These are phyloP conservation scores for Neolamprologus sp. DNA, from an alignment of 2,113 vertebrate species.

Conservation along the genomic window DNA sequence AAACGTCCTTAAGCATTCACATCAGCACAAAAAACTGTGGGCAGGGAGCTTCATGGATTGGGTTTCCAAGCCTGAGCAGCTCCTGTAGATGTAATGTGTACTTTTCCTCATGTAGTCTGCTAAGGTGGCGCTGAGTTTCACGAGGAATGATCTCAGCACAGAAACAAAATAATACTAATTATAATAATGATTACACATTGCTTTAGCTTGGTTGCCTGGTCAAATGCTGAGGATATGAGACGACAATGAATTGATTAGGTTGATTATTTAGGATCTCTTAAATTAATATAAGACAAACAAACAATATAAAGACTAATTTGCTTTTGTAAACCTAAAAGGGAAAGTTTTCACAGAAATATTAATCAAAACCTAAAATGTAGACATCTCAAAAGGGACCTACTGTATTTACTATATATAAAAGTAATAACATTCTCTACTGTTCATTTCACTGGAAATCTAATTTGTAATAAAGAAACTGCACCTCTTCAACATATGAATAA, in stretches of 20 bases:
- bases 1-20: no score
- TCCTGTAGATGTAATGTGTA: not conserved
- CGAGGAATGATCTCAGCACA: rapidly evolving
- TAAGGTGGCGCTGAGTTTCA: not conserved
- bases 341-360: not conserved
- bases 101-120: not conserved
- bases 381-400: not conserved
- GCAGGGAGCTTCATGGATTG: no score
- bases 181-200: not conserved
- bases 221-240: not conserved
- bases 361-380: not conserved
- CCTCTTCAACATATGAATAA: not conserved
- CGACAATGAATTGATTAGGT: not conserved
- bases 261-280: not conserved
- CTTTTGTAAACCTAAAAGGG: not conserved
- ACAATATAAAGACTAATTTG: not conserved
- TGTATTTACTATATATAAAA: not conserved
- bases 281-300: not conserved
- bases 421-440: not conserved
- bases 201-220: not conserved
- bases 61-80: not conserved
- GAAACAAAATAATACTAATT: not conserved
- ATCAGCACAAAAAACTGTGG: no score
- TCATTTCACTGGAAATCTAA: not conserved
- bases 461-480: not conserved